A percentile compares a stretch with the other conserved stretches of the same genome.
phyloP scores from a whole-genome alignment of 2,797 vertebrate genomes.

The Eospalax fontanierii region DNA sequence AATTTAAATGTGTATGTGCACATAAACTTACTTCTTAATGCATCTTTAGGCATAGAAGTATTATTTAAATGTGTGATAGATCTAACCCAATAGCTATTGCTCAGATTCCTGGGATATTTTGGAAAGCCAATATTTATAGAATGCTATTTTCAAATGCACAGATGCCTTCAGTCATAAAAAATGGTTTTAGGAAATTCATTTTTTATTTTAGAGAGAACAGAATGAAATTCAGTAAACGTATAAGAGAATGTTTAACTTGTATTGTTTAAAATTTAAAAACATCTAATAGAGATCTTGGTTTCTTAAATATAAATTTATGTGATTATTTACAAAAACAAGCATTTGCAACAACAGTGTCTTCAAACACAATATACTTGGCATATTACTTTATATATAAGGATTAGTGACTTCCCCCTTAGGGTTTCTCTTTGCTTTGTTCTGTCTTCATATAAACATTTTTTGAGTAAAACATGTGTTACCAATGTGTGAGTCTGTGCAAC shows the following conservation, averaged over 20 bases:
- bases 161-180: constrained; percentile 36
- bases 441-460: constrained; percentile 32
- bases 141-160: constrained; percentile 42
- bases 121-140: constrained; percentile 6
- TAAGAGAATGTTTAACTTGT: neutral
- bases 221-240: constrained; percentile 24
- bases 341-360: neutral
- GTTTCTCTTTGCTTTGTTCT: constrained; percentile 48
- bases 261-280: neutral
- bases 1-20: neutral
- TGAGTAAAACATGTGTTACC: constrained; percentile 25
- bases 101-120: neutral
- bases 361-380: neutral
- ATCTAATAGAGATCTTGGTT: neutral
- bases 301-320: neutral
- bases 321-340: constrained; percentile 1
- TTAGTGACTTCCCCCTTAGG: fast-evolving
- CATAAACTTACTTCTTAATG: constrained; percentile 32
- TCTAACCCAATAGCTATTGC: neutral
- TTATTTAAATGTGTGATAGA: neutral
- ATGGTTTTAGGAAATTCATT: constrained; percentile 41
- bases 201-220: neutral
- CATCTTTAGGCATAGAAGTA: constrained; percentile 1
- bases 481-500: constrained; percentile 42
- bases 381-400: neutral